A percentile compares a stretch with the other conserved stretches of the same genome.
Conservation (phyloP, 2,113 vertebrate species). For the Neogobius melanostomus region DNA sequence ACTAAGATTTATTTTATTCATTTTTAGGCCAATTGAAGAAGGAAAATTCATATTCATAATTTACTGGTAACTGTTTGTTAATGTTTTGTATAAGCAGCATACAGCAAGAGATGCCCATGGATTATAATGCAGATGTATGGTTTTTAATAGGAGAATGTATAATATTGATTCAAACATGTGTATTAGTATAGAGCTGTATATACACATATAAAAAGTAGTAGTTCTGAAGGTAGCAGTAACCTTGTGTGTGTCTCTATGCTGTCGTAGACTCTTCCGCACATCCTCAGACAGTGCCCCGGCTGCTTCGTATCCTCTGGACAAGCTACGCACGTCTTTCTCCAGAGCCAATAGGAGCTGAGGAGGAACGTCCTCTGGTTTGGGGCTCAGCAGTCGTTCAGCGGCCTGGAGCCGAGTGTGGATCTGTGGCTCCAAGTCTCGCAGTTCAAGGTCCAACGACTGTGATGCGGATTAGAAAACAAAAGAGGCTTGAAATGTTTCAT, state of each 20-base stretch:
- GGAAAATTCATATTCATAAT: too few relatives aligned
- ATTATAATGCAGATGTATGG: too few relatives aligned
- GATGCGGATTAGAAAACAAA: conserved; percentile 29
- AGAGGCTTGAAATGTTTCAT: neutral
- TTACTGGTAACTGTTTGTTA: too few relatives aligned
- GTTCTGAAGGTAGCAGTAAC: conserved; percentile 59
- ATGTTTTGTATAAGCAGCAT: too few relatives aligned
- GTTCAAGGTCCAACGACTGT: conserved; percentile 85
- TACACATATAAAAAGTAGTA: neutral
- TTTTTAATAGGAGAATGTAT: too few relatives aligned
- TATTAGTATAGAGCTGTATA: too few relatives aligned
- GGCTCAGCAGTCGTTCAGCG: conserved; percentile 75
- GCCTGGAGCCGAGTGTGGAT: conserved; percentile 81
- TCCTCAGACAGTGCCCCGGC: conserved; percentile 74
- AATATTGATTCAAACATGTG: too few relatives aligned
- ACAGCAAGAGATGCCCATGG: too few relatives aligned
- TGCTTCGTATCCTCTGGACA: conserved; percentile 83
- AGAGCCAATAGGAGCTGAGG: conserved; percentile 87
- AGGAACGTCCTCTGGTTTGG: conserved; percentile 82
- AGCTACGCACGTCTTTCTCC: conserved; percentile 89
- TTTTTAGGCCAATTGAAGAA: too few relatives aligned
- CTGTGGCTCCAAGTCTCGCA: conserved; percentile 81
- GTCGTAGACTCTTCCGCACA: conserved; percentile 76
- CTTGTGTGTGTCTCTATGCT: conserved; percentile 75
- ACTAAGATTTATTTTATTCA: too few relatives aligned